phyloP scores from a whole-genome alignment of 1,140 invertebrate genomes.

The Drosophila cardini region DNA sequence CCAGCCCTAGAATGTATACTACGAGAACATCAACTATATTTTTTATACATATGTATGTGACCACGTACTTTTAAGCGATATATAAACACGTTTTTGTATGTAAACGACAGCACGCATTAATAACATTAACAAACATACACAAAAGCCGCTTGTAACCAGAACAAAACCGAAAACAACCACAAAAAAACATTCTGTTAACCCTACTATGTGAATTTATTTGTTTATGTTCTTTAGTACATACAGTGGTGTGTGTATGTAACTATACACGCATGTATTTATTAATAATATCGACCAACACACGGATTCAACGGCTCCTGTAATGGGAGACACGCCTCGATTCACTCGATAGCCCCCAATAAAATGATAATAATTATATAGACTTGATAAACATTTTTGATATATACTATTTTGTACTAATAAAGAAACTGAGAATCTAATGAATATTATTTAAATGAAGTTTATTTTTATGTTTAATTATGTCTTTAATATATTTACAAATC shows the following conservation, averaged over 20 bases:
- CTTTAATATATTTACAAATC: no score
- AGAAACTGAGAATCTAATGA: conserved; percentile 68
- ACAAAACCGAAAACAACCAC: no score
- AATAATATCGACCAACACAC: conserved; percentile 53
- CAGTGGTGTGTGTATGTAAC: no score
- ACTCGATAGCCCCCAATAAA: conserved; percentile 65
- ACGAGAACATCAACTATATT: conserved; percentile 68
- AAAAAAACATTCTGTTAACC: conserved; percentile 55
- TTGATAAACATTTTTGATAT: conserved; percentile 81
- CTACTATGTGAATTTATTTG: conserved; percentile 53
- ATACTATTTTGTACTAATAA: conserved; percentile 80
- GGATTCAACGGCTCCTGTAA: conserved; percentile 41
- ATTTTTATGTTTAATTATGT: no score
- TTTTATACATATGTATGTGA: conserved; percentile 78
- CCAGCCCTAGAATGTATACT: neutral
- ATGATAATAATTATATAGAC: conserved; percentile 82
- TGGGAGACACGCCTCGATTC: conserved; percentile 47
- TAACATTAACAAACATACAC: conserved; percentile 38
- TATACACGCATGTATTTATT: conserved; percentile 51
- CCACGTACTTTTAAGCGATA: conserved; percentile 75
- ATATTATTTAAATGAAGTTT: neutral
- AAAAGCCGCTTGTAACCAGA: conserved; percentile 44
- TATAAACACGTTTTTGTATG: conserved; percentile 69
- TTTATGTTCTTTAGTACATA: conserved; percentile 58
- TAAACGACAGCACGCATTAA: conserved; percentile 61